phyloP scores from a whole-genome alignment of 1,140 invertebrate genomes.

The Cheumatopsyche charites region DNA sequence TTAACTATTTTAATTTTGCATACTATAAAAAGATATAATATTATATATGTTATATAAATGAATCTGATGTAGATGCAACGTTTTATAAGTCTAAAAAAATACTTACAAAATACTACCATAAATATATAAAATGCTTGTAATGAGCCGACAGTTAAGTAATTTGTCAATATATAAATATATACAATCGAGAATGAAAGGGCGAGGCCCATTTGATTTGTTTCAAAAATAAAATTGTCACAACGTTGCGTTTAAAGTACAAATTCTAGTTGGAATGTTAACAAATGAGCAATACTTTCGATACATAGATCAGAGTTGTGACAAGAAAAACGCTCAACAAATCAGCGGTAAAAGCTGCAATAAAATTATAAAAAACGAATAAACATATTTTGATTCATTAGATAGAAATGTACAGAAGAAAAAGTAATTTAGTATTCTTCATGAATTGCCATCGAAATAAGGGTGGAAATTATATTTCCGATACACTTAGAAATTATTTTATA shows the following conservation, averaged over 20 bases:
- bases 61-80: constrained; percentile 7
- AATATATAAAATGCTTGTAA: constrained; percentile 22
- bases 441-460: not conserved
- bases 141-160: constrained; percentile 6
- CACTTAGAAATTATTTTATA: constrained; percentile 1
- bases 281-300: constrained; percentile 25
- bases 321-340: too few species aligned
- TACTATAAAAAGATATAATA: constrained; percentile 24
- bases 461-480: constrained; percentile 35
- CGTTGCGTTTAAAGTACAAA: not conserved
- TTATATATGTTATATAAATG: not conserved
- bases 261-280: constrained; percentile 31
- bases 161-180: constrained; percentile 5
- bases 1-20: constrained; percentile 13
- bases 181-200: not conserved
- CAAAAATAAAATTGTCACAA: constrained; percentile 24
- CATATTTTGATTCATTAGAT: too few species aligned
- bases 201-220: not conserved
- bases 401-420: not conserved
- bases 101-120: constrained; percentile 27
- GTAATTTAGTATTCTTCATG: not conserved
- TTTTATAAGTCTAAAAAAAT: constrained; percentile 27
- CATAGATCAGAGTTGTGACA: constrained; percentile 9
- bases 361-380: too few species aligned
- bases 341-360: too few species aligned